phyloP scores from a whole-genome alignment of 2,888 invertebrate species.

The Philereme transversata region DNA sequence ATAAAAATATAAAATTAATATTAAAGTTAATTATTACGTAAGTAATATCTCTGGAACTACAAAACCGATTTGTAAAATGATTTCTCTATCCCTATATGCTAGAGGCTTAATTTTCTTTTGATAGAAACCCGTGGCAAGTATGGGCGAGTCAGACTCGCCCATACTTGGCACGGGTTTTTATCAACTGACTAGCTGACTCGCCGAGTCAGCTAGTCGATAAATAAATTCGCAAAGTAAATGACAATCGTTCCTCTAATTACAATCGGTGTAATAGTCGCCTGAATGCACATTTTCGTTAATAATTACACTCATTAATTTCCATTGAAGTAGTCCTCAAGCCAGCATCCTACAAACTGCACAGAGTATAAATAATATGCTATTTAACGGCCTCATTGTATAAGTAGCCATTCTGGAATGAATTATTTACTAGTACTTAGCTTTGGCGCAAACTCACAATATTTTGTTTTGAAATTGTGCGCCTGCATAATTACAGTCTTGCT shows the following conservation, averaged over 20 bases:
- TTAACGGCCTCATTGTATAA: not conserved
- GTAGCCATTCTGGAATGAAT: not conserved
- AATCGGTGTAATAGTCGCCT: not conserved
- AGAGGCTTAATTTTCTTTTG: too few relatives aligned
- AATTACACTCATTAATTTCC: slow-evolving; percentile 21
- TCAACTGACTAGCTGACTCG: too few relatives aligned
- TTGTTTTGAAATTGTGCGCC: not conserved
- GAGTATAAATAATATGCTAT: not conserved
- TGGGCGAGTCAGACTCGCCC: too few relatives aligned
- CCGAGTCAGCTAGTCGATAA: too few relatives aligned
- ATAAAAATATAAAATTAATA: too few relatives aligned
- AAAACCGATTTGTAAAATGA: too few relatives aligned
- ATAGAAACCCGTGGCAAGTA: too few relatives aligned
- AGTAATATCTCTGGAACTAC: too few relatives aligned
- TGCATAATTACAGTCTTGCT: not conserved
- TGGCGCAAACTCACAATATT: not conserved
- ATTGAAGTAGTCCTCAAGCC: not conserved
- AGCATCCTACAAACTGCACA: not conserved
- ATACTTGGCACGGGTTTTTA: too few relatives aligned
- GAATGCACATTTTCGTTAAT: slow-evolving; percentile 17
- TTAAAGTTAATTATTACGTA: too few relatives aligned
- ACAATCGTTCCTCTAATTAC: not conserved
- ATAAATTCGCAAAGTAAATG: too few relatives aligned
- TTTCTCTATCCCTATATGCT: too few relatives aligned
- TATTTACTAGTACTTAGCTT: not conserved